Conservation (phyloP, 2,113 vertebrate genomes). For the Serilophus lunatus region DNA sequence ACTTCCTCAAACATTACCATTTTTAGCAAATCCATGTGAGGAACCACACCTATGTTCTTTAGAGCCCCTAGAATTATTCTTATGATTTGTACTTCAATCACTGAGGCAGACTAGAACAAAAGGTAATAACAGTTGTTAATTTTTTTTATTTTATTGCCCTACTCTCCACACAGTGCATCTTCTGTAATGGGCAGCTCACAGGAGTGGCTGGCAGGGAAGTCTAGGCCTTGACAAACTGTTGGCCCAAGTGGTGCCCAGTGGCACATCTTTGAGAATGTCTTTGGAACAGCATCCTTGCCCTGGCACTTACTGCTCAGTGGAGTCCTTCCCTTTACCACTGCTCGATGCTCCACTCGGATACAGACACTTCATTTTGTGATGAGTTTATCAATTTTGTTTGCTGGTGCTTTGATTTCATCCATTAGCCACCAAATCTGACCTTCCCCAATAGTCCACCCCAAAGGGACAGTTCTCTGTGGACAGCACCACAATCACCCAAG, state of each 20-base stretch:
- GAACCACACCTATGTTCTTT: not conserved
- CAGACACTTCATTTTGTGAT: not conserved
- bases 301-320: fast-evolving
- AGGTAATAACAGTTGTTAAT: not conserved
- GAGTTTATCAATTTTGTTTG: not conserved
- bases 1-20: not conserved
- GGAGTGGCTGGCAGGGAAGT: not conserved
- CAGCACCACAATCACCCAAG: not conserved
- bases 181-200: not conserved
- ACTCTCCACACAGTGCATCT: not conserved
- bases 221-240: not conserved
- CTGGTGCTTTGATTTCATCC: not conserved
- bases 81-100: not conserved
- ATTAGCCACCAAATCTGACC: not conserved
- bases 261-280: not conserved
- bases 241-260: not conserved
- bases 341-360: not conserved
- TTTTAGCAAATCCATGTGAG: not conserved
- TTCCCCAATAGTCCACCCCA: not conserved
- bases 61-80: not conserved
- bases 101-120: not conserved
- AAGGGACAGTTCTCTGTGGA: not conserved
- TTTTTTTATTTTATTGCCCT: not conserved
- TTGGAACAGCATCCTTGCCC: not conserved
- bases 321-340: not conserved